A percentile compares a stretch with the other conserved stretches of the same genome.
Conservation (phyloP, 2,888 invertebrate species). For the Caenorhabditis sp. region DNA sequence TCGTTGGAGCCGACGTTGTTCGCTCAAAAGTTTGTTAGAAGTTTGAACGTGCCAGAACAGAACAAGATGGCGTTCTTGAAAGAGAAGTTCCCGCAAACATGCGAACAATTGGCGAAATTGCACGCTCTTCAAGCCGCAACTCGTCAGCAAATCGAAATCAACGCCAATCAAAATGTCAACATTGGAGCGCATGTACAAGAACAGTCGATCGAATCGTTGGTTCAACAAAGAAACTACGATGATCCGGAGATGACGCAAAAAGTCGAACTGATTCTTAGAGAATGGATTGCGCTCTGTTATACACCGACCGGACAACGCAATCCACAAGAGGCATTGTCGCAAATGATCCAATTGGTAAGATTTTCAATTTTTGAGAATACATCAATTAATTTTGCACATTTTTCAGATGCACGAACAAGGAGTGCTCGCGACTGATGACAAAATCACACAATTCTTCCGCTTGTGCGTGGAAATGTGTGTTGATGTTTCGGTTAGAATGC, state of each 20-base stretch:
- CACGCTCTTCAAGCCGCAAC: conserved; percentile 40
- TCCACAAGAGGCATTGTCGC: conserved; percentile 82
- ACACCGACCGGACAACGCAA: conserved; percentile 72
- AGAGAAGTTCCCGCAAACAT: conserved; percentile 47
- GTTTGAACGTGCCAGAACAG: conserved; percentile 37
- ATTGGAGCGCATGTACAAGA: not conserved
- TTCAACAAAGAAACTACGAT: conserved; percentile 19
- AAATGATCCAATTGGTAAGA: conserved; percentile 79
- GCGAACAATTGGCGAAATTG: conserved; percentile 49
- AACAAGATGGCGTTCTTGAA: conserved; percentile 21
- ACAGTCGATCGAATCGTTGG: not conserved
- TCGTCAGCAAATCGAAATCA: conserved; percentile 5
- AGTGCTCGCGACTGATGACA: conserved; percentile 93
- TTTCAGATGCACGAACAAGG: conserved; percentile 90
- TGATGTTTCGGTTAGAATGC: conserved; percentile 84
- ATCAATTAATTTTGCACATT: conserved; percentile 3
- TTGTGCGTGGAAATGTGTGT: conserved; percentile 95
- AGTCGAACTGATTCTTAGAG: conserved; percentile 88
- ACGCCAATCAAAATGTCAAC: not conserved
- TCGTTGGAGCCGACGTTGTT: conserved; percentile 80
- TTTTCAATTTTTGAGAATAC: not conserved
- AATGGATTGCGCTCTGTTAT: conserved; percentile 92
- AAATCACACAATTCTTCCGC: conserved; percentile 95
- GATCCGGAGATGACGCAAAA: conserved; percentile 39
- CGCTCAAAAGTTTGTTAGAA: conserved; percentile 78